These are phyloP conservation scores for Polypedilum pembai DNA, from an alignment of 1,140 invertebrate species.

Conservation along the genomic window DNA sequence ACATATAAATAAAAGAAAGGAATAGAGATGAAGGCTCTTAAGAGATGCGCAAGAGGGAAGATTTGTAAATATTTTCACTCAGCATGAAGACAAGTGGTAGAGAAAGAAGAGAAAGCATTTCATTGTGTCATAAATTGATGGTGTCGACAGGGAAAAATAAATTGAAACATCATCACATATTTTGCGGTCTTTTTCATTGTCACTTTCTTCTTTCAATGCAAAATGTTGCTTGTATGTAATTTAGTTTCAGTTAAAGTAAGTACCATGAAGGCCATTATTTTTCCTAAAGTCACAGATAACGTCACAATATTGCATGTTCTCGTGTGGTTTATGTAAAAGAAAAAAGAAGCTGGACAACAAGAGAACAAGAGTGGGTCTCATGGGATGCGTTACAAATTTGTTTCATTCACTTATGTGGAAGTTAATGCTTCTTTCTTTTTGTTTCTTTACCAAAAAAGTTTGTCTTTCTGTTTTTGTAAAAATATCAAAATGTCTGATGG, in stretches of 20 bases:
- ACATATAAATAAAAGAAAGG: not conserved
- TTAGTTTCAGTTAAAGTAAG: not conserved
- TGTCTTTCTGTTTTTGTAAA: too few species aligned
- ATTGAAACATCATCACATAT: slow-evolving; percentile 23
- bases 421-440: too few species aligned
- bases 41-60: not conserved
- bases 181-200: not conserved
- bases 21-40: not conserved
- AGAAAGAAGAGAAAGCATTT: not conserved
- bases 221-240: not conserved
- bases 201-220: not conserved
- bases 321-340: not conserved
- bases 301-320: not conserved
- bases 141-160: slow-evolving; percentile 5
- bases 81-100: not conserved
- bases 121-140: slow-evolving; percentile 26
- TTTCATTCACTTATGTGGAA: not conserved
- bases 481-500: not conserved
- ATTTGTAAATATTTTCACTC: too few species aligned
- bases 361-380: not conserved
- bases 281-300: not conserved
- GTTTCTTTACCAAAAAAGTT: too few species aligned
- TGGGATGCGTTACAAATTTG: slow-evolving; percentile 2
- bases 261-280: not conserved
- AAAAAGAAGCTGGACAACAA: not conserved